phyloP scores from a whole-genome alignment of 2,113 vertebrate species.

The Ammospiza nelsoni region DNA sequence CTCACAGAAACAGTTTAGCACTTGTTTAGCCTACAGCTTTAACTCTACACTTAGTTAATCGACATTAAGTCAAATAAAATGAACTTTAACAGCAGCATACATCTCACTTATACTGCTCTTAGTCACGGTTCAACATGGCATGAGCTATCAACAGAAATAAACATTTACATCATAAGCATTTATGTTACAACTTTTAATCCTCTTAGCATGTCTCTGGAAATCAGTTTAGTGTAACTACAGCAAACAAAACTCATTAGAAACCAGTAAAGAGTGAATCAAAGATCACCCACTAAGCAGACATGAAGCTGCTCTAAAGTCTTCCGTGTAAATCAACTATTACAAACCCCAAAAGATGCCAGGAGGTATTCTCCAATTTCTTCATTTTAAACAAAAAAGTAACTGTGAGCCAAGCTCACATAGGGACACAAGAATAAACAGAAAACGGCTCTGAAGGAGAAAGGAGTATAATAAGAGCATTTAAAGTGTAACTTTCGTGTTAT shows the following conservation, averaged over 20 bases:
- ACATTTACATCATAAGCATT: not conserved
- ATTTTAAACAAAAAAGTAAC: not conserved
- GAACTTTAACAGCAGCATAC: not conserved
- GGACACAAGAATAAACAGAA: not conserved
- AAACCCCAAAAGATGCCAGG: not conserved
- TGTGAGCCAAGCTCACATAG: not conserved
- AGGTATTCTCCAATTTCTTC: not conserved
- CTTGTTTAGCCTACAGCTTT: not conserved
- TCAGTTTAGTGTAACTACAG: not conserved
- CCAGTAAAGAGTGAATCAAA: not conserved
- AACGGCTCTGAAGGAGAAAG: not conserved
- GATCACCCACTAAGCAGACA: not conserved
- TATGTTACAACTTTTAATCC: not conserved
- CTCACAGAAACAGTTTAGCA: not conserved
- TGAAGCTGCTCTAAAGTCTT: not conserved
- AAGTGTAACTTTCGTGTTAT: not conserved
- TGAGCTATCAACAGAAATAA: constrained; percentile 4
- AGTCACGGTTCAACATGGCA: not conserved
- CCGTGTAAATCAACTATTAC: not conserved
- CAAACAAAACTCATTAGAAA: not conserved
- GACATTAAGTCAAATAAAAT: not conserved
- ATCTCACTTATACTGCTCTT: not conserved
- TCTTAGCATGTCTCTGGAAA: not conserved
- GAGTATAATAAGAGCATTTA: not conserved
- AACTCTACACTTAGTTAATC: not conserved